A percentile compares a stretch with the other conserved stretches of the same genome.
Evolutionary conservation across 2,113 vertebrate species (phyloP).

Genomic region (Asarcornis scutulata): DNA sequence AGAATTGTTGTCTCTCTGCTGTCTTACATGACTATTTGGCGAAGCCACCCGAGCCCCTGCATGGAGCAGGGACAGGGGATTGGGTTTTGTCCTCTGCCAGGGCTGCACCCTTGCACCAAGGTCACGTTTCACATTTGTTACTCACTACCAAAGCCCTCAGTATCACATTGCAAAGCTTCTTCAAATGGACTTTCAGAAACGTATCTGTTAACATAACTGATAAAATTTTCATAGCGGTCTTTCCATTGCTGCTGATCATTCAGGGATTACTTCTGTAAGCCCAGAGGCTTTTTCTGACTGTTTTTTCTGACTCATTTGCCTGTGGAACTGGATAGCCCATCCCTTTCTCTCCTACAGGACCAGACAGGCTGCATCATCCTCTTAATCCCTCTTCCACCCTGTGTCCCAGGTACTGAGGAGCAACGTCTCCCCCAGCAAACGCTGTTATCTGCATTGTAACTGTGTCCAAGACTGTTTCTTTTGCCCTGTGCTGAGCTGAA

Average conservation of each 20-base stretch:
- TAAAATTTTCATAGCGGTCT: background rate
- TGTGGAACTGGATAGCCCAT: background rate
- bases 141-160: fast-evolving
- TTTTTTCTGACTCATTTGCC: background rate
- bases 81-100: background rate
- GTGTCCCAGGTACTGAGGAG: background rate
- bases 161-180: background rate
- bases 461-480: background rate
- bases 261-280: background rate
- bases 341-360: background rate
- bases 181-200: background rate
- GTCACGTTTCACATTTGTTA: background rate
- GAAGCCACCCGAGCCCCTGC: background rate
- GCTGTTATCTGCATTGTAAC: background rate
- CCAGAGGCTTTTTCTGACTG: background rate
- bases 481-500: background rate
- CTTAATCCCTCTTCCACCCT: background rate
- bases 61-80: background rate
- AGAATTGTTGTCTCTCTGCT: background rate
- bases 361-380: background rate
- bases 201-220: fast-evolving
- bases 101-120: background rate
- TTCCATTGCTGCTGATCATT: background rate
- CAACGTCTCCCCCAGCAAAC: background rate
- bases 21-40: background rate